Evolutionary conservation across 2,113 vertebrate genomes (phyloP).

Genomic region (Columba livia): DNA sequence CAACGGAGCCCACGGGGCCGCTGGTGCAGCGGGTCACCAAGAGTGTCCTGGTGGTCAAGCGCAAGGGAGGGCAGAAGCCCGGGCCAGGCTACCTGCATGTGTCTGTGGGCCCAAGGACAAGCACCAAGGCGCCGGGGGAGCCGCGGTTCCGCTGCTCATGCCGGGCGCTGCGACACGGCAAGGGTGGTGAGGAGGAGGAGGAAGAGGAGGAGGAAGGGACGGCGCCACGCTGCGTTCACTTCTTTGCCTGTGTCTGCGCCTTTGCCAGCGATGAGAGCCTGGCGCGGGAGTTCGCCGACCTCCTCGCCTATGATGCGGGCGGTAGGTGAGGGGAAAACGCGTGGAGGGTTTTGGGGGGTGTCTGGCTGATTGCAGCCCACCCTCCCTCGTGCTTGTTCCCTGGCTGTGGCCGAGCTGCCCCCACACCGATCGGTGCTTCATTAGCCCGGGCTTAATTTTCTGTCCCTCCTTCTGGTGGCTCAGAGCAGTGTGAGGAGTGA

Average conservation of each 20-base stretch:
- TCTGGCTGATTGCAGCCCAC: fast-evolving
- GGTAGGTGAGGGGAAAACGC: slow-evolving; percentile 67
- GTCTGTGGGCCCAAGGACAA: slow-evolving; percentile 73
- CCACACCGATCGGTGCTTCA: too few species aligned
- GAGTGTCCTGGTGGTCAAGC: slow-evolving; percentile 86
- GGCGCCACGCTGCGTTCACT: slow-evolving; percentile 82
- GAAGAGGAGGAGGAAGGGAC: not conserved
- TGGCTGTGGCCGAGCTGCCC: too few species aligned
- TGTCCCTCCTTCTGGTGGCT: too few species aligned
- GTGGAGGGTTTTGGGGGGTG: fast-evolving
- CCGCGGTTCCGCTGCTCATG: slow-evolving; percentile 80
- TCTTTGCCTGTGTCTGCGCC: slow-evolving; percentile 91
- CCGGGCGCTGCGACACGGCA: slow-evolving; percentile 56
- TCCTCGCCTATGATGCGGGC: slow-evolving; percentile 75
- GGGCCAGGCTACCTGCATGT: slow-evolving; percentile 88
- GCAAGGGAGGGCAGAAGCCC: slow-evolving; percentile 79
- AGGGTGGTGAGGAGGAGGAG: slow-evolving; percentile 9
- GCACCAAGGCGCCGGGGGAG: slow-evolving; percentile 40
- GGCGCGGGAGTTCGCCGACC: slow-evolving; percentile 84
- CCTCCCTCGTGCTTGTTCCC: too few species aligned
- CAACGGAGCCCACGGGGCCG: slow-evolving; percentile 85
- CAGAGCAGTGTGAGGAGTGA: too few species aligned
- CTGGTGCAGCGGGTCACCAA: slow-evolving; percentile 86
- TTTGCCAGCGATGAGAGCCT: slow-evolving; percentile 89
- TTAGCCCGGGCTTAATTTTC: too few species aligned